phyloP scores from a whole-genome alignment of 2,888 invertebrate species.

The Lordiphosa andalusiaca region DNA sequence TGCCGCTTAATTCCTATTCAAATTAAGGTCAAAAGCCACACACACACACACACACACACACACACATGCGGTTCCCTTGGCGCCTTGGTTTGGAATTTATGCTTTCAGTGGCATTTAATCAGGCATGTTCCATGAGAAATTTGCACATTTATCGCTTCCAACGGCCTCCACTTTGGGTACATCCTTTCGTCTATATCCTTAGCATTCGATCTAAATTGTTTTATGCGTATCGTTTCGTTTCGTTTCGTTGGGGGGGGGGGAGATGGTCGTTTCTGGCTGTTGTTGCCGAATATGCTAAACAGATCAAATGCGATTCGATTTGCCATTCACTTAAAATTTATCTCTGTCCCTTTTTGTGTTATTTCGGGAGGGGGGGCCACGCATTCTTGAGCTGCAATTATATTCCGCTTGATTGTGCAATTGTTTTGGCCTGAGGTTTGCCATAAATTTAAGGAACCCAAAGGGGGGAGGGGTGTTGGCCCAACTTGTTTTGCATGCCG shows the following conservation, averaged over 20 bases:
- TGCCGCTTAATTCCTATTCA: conserved; percentile 51
- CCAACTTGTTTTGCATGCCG: conserved; percentile 36
- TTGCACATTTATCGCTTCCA: conserved; percentile 57
- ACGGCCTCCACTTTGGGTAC: conserved; percentile 14
- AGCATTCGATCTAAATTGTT: conserved; percentile 68
- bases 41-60: conserved; percentile 8
- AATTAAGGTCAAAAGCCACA: conserved; percentile 65
- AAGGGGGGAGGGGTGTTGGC: conserved; percentile 19
- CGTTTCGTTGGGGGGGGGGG: no score
- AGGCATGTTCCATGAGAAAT: conserved; percentile 48
- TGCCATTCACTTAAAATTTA: conserved; percentile 48
- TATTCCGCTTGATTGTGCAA: conserved; percentile 35
- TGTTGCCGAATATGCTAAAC: conserved; percentile 55
- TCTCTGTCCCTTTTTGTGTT: conserved; percentile 31
- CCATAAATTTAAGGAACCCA: conserved; percentile 30
- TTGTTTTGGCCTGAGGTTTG: conserved; percentile 18
- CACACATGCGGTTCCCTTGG: conserved; percentile 1
- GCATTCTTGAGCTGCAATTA: conserved; percentile 44
- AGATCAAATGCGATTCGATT: conserved; percentile 56
- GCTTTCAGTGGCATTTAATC: conserved; percentile 63
- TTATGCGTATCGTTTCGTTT: conserved; percentile 43
- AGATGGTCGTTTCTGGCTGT: conserved; percentile 35
- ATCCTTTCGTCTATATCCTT: conserved; percentile 39
- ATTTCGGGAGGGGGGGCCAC: conserved; percentile 2
- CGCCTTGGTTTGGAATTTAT: conserved; percentile 47